Base-by-base conservation (phyloP, 2,113 vertebrate species). In the Cephalopholis sonnerati region DNA sequence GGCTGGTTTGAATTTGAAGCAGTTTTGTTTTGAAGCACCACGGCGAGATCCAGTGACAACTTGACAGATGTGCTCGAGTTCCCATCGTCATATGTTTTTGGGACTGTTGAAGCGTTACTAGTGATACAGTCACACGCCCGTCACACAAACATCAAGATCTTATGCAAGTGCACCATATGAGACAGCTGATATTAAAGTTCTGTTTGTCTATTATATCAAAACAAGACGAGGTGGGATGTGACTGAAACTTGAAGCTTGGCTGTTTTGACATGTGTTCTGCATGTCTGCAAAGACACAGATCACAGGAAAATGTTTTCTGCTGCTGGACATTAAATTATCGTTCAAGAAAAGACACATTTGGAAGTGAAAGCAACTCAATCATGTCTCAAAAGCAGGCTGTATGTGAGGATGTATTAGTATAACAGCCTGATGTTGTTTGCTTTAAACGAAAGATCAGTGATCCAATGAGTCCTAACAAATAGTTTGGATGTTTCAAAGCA, bases 31-130 rank as follows among this genome's bases (percentile, higher is more conserved):
- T 78, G 7, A 24, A 7, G 15, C 46, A 22, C 24, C 36, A 54
- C 46, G 32, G 13, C 4, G 15, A 72, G 22, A 63, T 53, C 61
- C 68, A n/a, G 50, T 83, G 76, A 68, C 29, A 74, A 44, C 63
- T 11, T 70, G 7, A 16, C 39, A 25, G 20, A 62, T 54, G 27
- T 3, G 4, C 8, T 24, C 3, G 55, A 32, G 16, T 63, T 66
- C 2, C n/a, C 1, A 3, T 18, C 15, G 16, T 1, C 22, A 46
- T 27, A 12, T 25, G 18, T 32, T 16, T 74, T 25, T 51, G 7
- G 29, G n/a, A 29, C 6, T 54, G 36, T 4, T 62, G 24, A 68
- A 29, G 32, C 3, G 4, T 36, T 63, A 27, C 13, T 27, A 12
- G 25, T 50, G 25, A 13, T 25, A 3, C 20, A 50, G 41, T 48